These are phyloP conservation scores for human DNA, from an alignment of 2,113 vertebrate species.

Conservation along the genomic window DNA sequence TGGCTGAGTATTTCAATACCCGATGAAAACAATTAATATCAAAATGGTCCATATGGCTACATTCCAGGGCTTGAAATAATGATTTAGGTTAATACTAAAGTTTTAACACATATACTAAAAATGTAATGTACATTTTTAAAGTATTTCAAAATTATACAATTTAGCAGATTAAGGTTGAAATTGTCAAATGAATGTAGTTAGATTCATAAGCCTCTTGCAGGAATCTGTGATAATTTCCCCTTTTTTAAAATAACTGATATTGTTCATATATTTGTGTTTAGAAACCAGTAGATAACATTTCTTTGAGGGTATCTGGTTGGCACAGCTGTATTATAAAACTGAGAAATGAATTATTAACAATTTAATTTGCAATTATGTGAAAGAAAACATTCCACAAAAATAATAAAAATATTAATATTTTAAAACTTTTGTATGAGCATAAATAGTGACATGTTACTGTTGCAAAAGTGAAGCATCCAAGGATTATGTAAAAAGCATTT, in stretches of 20 bases:
- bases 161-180: not conserved
- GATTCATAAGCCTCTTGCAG: not conserved
- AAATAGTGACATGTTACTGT: not conserved
- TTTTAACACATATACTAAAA: not conserved
- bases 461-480: not conserved
- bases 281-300: not conserved
- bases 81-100: not conserved
- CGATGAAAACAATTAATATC: not conserved
- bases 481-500: not conserved
- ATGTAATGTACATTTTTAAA: not conserved
- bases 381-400: not conserved
- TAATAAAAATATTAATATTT: not conserved
- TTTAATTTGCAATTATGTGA: not conserved
- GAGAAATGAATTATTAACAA: not conserved
- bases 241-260: not conserved
- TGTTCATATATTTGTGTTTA: not conserved
- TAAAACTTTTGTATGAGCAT: not conserved
- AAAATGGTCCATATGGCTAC: not conserved
- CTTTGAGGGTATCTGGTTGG: not conserved
- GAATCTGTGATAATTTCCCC: not conserved
- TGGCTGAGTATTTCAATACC: not conserved
- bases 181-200: not conserved
- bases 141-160: not conserved
- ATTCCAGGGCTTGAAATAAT: not conserved
- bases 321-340: not conserved